Conservation (phyloP, 2,797 vertebrate species). For the Pyrocephalus nanus region DNA sequence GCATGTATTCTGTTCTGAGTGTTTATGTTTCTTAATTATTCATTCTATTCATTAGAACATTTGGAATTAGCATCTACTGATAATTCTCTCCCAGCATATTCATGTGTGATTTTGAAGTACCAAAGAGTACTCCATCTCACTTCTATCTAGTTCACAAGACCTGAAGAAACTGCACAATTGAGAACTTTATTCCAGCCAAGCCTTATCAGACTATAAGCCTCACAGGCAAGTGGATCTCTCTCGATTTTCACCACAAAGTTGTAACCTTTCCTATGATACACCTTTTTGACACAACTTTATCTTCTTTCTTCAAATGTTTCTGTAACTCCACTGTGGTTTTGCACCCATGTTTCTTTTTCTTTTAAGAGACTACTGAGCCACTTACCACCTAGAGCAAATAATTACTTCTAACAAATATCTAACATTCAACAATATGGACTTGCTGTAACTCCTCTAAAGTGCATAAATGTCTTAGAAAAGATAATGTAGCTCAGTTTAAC, state of each 20-base stretch:
- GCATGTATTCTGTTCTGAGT: neutral
- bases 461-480: neutral
- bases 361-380: neutral
- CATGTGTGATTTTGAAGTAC: neutral
- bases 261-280: neutral
- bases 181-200: neutral
- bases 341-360: neutral
- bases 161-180: neutral
- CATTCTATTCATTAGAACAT: neutral
- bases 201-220: neutral
- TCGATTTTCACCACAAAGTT: fast-evolving
- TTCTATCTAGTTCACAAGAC: neutral
- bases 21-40: neutral
- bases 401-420: neutral
- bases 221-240: neutral
- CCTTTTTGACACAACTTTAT: neutral
- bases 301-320: neutral
- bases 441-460: neutral
- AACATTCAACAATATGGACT: neutral
- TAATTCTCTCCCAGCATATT: neutral
- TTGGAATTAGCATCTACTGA: neutral
- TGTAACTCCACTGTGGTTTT: neutral
- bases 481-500: neutral
- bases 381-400: neutral
- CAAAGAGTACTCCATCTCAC: neutral